Conservation (phyloP, 2,797 vertebrate species). For the Leptodactylus fallax region DNA sequence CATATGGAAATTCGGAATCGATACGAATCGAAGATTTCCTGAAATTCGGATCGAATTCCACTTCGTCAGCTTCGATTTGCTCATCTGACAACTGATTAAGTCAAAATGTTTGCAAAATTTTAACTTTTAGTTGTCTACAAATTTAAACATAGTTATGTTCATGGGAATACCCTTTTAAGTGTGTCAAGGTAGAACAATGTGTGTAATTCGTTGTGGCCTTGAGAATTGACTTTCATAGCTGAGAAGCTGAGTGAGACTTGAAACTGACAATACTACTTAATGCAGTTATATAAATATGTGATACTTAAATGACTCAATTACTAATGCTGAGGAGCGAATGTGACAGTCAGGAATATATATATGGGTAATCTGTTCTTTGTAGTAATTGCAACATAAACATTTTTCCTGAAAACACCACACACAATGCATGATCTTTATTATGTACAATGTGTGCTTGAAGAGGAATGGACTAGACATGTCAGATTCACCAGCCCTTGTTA, state of each 20-base stretch:
- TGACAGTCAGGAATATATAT: neutral
- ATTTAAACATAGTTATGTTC: too few relatives aligned
- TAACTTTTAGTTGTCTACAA: too few relatives aligned
- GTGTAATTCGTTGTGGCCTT: constrained; percentile 27
- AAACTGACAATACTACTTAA: constrained; percentile 27
- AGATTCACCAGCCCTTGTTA: too few relatives aligned
- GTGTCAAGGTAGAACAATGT: constrained; percentile 27
- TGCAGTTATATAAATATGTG: neutral
- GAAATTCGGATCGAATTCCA: too few relatives aligned
- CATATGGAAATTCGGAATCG: too few relatives aligned
- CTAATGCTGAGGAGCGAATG: neutral
- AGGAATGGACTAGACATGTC: too few relatives aligned
- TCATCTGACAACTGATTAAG: too few relatives aligned
- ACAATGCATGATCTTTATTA: neutral
- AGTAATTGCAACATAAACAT: neutral
- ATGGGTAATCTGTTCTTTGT: neutral
- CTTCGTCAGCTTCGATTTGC: too few relatives aligned
- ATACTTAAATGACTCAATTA: neutral
- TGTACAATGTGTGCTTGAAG: neutral
- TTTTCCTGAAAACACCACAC: neutral
- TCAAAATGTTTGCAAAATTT: too few relatives aligned
- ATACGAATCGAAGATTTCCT: too few relatives aligned
- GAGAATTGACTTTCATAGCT: constrained; percentile 35
- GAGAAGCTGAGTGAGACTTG: constrained; percentile 7
- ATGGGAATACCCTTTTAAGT: neutral